These are phyloP conservation scores for Drosophila koepferae DNA, from an alignment of 2,888 invertebrate genomes.

Conservation along the genomic window DNA sequence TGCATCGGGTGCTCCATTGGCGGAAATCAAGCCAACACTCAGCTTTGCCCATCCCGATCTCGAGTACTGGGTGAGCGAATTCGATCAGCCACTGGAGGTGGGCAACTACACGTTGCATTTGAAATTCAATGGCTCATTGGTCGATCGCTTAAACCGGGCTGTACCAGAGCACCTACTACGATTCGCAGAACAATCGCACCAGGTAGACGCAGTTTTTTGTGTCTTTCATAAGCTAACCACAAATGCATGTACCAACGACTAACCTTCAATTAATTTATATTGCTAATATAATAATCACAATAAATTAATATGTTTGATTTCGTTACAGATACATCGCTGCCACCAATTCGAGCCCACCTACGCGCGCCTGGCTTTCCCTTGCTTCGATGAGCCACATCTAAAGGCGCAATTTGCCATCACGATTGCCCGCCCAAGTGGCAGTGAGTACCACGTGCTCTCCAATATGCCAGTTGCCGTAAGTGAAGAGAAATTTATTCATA, in stretches of 20 bases:
- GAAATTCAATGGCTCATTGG: constrained; percentile 89
- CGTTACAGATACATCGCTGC: constrained; percentile 91
- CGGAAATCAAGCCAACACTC: constrained; percentile 65
- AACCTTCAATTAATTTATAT: no score
- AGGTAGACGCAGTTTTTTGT: constrained; percentile 74
- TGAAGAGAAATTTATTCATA: not conserved
- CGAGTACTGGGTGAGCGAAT: constrained; percentile 85
- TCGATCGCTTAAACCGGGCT: constrained; percentile 90
- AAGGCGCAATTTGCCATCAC: constrained; percentile 94
- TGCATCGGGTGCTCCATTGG: constrained; percentile 63
- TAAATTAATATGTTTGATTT: constrained; percentile 1
- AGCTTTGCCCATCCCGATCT: constrained; percentile 80
- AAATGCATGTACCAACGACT: constrained; percentile 40
- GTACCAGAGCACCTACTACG: constrained; percentile 89
- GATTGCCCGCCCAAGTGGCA: constrained; percentile 89
- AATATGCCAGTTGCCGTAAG: constrained; percentile 92
- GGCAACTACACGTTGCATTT: constrained; percentile 87
- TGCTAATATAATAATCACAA: not conserved
- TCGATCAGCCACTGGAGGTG: constrained; percentile 77
- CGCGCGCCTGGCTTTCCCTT: constrained; percentile 96
- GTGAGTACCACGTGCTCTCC: constrained; percentile 91
- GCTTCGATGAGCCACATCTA: constrained; percentile 96
- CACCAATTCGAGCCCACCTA: constrained; percentile 97
- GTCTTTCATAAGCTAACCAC: constrained; percentile 14
- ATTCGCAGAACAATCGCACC: constrained; percentile 74